phyloP scores from a whole-genome alignment of 2,113 vertebrate species.

The Sardina pilchardus region DNA sequence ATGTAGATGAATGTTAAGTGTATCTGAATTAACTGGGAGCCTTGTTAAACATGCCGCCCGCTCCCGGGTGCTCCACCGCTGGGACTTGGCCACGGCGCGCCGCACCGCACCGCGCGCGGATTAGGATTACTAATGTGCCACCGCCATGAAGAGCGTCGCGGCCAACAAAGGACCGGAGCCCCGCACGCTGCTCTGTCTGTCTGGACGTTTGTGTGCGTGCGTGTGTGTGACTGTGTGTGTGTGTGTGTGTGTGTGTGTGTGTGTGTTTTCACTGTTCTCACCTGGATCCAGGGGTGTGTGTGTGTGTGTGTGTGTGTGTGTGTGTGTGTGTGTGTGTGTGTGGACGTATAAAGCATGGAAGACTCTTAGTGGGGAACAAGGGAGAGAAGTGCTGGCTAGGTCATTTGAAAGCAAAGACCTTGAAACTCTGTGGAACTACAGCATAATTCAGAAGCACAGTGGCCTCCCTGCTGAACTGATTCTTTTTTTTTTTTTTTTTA shows the following conservation, averaged over 20 bases:
- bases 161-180: background rate
- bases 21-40: conserved; percentile 38
- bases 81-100: background rate
- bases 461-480: background rate
- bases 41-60: conserved; percentile 39
- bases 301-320: background rate
- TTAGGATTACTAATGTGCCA: conserved; percentile 14
- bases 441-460: background rate
- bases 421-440: background rate
- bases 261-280: background rate
- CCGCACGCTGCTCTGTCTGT: background rate
- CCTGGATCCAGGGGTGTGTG: background rate
- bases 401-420: background rate
- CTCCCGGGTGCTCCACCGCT: background rate
- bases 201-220: background rate
- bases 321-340: background rate
- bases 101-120: no score
- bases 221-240: background rate
- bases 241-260: background rate
- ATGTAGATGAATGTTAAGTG: conserved; percentile 52
- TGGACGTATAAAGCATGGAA: background rate
- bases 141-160: background rate
- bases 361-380: background rate
- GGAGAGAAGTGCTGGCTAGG: background rate
- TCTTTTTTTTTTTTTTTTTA: background rate